Conservation (phyloP, 2,888 invertebrate genomes). For the Nymphalis urticae region DNA sequence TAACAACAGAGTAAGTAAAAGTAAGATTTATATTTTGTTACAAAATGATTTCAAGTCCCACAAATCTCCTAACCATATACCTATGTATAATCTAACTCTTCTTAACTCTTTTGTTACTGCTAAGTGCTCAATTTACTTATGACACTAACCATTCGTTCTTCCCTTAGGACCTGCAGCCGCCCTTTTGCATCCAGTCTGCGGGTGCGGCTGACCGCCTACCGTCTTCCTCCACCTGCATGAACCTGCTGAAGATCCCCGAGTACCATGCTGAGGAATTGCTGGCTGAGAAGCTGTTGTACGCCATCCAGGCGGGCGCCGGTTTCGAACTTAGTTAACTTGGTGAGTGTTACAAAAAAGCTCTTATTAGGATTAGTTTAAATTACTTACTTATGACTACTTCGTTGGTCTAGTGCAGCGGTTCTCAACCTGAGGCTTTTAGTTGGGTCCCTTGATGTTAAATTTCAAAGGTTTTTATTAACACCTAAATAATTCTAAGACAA, state of each 20-base stretch:
- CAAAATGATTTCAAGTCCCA: too few relatives aligned
- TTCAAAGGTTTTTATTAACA: too few relatives aligned
- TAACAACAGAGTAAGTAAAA: too few relatives aligned
- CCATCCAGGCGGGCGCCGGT: constrained; percentile 96
- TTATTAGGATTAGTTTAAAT: neutral
- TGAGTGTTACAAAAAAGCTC: neutral
- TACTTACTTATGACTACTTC: neutral
- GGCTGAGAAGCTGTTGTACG: constrained; percentile 92
- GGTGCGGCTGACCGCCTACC: constrained; percentile 95
- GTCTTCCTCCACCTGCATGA: constrained; percentile 99
- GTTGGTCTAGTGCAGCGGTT: too few relatives aligned
- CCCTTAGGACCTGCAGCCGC: constrained; percentile 93
- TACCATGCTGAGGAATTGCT: constrained; percentile 89
- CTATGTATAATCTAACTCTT: too few relatives aligned
- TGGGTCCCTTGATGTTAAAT: too few relatives aligned
- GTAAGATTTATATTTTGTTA: too few relatives aligned
- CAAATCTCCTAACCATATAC: too few relatives aligned
- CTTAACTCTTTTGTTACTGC: too few relatives aligned
- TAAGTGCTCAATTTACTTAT: neutral
- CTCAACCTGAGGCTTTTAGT: too few relatives aligned
- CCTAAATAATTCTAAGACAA: too few relatives aligned
- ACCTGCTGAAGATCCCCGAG: constrained; percentile 96
- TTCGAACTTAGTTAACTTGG: constrained; percentile 93
- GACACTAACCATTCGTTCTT: too few relatives aligned
- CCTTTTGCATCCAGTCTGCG: constrained; percentile 97